These are phyloP conservation scores for Virgularia gustaviana DNA, from an alignment of 92 coral and sea anemone species.

Conservation along the genomic window DNA sequence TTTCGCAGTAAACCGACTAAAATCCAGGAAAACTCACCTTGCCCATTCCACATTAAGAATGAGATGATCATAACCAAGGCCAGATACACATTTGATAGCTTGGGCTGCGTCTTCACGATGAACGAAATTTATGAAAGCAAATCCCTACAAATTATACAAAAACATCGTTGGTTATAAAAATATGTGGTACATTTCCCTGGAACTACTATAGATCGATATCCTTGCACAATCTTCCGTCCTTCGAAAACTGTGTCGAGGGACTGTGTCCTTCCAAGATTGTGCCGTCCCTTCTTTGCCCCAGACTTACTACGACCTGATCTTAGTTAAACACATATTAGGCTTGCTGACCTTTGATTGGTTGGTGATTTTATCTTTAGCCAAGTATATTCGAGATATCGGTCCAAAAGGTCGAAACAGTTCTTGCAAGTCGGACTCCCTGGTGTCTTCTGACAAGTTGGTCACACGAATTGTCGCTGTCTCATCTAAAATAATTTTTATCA, in stretches of 20 bases:
- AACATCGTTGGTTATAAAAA: background rate
- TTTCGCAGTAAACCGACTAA: background rate
- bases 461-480: slow-evolving; percentile 97
- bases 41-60: slow-evolving; percentile 99
- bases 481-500: slow-evolving; percentile 41
- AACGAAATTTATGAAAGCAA: slow-evolving; percentile 92
- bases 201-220: background rate
- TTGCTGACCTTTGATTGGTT: slow-evolving; percentile 96
- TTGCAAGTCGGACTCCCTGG: slow-evolving; percentile 73
- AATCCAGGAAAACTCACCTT: slow-evolving; percentile 60
- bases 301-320: too few relatives aligned
- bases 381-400: slow-evolving; percentile 85
- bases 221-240: background rate
- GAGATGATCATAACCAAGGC: slow-evolving; percentile 92
- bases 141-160: slow-evolving; percentile 64
- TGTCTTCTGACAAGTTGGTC: slow-evolving; percentile 89
- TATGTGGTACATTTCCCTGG: background rate
- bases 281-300: too few relatives aligned
- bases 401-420: slow-evolving; percentile 96
- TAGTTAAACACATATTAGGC: too few relatives aligned
- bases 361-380: slow-evolving; percentile 89
- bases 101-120: slow-evolving; percentile 89
- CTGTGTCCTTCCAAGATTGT: too few relatives aligned
- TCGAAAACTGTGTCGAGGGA: too few relatives aligned
- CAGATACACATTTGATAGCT: slow-evolving; percentile 73